A percentile compares a stretch with the other conserved stretches of the same genome.
These are phyloP conservation scores for Iselma pallidipennis DNA, from an alignment of 2,888 invertebrate genomes.

Conservation along the genomic window DNA sequence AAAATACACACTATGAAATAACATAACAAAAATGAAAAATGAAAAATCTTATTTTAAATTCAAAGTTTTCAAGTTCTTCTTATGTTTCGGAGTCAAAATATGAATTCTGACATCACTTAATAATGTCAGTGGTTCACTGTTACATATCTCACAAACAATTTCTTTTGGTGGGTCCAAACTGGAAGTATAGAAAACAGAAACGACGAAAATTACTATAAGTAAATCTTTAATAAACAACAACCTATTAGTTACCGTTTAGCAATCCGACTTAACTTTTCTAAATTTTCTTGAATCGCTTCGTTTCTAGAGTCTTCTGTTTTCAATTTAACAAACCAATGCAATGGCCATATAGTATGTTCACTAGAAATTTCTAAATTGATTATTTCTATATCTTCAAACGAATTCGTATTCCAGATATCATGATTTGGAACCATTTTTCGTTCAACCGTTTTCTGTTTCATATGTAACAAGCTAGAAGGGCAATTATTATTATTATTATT, in stretches of 20 bases:
- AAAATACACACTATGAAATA: no score
- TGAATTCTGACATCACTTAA: slow-evolving; percentile 56
- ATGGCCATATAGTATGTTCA: slow-evolving; percentile 52
- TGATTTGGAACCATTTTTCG: slow-evolving; percentile 44
- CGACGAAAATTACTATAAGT: no score
- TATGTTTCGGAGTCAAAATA: slow-evolving; percentile 54
- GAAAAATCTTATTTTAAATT: not conserved
- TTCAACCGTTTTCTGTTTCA: slow-evolving; percentile 53
- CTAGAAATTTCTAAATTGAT: slow-evolving; percentile 48
- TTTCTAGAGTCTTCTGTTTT: slow-evolving; percentile 46
- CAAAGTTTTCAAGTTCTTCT: slow-evolving; percentile 6
- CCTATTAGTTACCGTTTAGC: slow-evolving; percentile 59
- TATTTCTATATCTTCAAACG: slow-evolving; percentile 45
- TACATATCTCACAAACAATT: slow-evolving; percentile 47
- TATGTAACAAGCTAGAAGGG: slow-evolving; percentile 53
- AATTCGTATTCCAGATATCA: slow-evolving; percentile 53
- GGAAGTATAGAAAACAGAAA: no score
- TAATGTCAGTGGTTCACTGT: slow-evolving; percentile 44
- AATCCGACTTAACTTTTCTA: slow-evolving; percentile 55
- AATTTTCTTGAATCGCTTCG: slow-evolving; percentile 51
- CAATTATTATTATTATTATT: no score
- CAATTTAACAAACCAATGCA: slow-evolving; percentile 60
- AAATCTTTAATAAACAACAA: no score
- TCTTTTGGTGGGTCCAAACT: slow-evolving; percentile 41
- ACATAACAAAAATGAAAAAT: not conserved